Evolutionary conservation across 2,797 vertebrate genomes (phyloP).

Genomic region (Poeciliopsis turneri): DNA sequence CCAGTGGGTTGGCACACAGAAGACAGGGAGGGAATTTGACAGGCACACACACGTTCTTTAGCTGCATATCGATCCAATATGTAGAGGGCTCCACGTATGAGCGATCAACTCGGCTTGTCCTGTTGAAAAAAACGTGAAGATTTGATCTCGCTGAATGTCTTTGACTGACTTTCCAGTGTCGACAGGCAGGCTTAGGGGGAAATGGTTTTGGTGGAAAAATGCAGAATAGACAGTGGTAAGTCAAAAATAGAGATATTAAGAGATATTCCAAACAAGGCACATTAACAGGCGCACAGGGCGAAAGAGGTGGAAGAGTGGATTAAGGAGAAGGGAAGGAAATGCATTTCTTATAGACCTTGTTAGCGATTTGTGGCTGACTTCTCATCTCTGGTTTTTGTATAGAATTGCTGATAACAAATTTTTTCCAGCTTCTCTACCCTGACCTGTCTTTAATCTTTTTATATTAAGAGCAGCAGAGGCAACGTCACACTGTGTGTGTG

Average conservation of each 20-base stretch:
- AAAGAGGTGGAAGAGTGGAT: not conserved
- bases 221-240: not conserved
- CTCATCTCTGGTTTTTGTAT: not conserved
- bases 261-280: conserved; percentile 29
- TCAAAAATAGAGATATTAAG: conserved; percentile 32
- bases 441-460: not conserved
- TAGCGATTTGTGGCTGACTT: not conserved
- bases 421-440: not conserved
- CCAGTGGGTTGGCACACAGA: conserved; percentile 24
- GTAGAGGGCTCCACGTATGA: conserved; percentile 46
- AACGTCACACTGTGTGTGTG: conserved; percentile 1
- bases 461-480: not conserved
- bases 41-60: conserved; percentile 36
- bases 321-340: not conserved
- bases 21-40: conserved; percentile 59
- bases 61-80: conserved; percentile 58
- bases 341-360: not conserved
- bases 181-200: conserved; percentile 19
- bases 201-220: conserved; percentile 38
- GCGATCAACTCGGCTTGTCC: conserved; percentile 43
- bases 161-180: conserved; percentile 41
- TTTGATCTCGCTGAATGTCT: conserved; percentile 32
- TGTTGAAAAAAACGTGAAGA: conserved; percentile 61
- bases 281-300: conserved; percentile 7
- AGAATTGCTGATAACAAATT: not conserved